Conservation (phyloP, 2,888 invertebrate species). For the Eugnorisma glareosa region DNA sequence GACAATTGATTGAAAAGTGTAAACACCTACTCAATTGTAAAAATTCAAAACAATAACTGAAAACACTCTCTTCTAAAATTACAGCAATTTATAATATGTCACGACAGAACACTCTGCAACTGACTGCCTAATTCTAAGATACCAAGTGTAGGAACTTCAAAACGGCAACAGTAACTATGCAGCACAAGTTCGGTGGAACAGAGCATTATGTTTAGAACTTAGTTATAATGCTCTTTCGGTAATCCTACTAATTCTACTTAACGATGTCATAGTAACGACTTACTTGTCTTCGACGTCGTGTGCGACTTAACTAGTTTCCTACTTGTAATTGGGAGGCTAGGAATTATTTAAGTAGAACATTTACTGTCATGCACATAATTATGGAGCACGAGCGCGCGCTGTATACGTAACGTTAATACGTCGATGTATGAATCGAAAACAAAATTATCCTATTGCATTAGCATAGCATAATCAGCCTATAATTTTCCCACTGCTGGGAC, state of each 20-base stretch:
- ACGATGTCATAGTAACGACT: slow-evolving; percentile 37
- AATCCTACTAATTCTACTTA: slow-evolving; percentile 58
- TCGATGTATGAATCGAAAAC: too few species aligned
- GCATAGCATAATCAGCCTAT: too few species aligned
- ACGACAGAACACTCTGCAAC: background rate
- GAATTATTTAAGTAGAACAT: background rate
- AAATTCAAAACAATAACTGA: background rate
- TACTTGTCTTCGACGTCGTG: slow-evolving; percentile 23
- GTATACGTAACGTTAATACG: too few species aligned
- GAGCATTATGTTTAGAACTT: slow-evolving; percentile 56
- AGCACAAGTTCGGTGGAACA: slow-evolving; percentile 36
- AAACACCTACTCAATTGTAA: background rate
- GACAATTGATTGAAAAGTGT: too few species aligned
- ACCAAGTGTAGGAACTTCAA: slow-evolving; percentile 16
- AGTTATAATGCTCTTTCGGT: slow-evolving; percentile 44
- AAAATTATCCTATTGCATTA: too few species aligned
- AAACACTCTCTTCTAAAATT: background rate
- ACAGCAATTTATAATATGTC: background rate
- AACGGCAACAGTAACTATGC: slow-evolving; percentile 23
- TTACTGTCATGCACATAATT: background rate
- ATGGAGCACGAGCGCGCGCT: too few species aligned
- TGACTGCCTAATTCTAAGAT: slow-evolving; percentile 10
- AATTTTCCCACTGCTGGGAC: too few species aligned
- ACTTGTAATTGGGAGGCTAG: slow-evolving; percentile 1
- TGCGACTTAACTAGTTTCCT: slow-evolving; percentile 27